These are phyloP conservation scores for Achroia grisella DNA, from an alignment of 1,140 invertebrate genomes.

Conservation along the genomic window DNA sequence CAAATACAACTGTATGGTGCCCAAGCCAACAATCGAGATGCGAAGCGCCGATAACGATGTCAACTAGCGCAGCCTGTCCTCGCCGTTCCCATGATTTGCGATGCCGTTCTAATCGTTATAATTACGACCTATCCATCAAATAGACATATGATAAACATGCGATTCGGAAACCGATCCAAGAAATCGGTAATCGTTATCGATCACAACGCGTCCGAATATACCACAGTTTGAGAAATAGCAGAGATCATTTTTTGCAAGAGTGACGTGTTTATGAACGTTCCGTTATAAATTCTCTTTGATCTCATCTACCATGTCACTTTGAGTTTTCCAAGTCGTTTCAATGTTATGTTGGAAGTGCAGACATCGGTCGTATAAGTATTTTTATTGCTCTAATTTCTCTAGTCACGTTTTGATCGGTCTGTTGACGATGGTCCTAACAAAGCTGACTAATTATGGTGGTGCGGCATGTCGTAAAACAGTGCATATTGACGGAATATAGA, in stretches of 20 bases:
- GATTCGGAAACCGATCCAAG: conserved; percentile 32
- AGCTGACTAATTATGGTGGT: conserved; percentile 71
- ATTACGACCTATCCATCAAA: conserved; percentile 65
- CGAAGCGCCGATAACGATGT: conserved; percentile 48
- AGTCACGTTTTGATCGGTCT: conserved; percentile 21
- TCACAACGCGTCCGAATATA: conserved; percentile 15
- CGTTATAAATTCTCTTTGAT: conserved; percentile 59
- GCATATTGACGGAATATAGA: conserved; percentile 73
- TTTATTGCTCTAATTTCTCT: conserved; percentile 42
- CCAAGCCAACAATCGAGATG: conserved; percentile 58
- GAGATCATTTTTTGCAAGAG: conserved; percentile 56
- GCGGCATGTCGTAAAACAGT: conserved; percentile 70
- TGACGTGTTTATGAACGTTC: conserved; percentile 58
- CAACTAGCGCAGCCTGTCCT: conserved; percentile 52
- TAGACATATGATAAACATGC: conserved; percentile 51
- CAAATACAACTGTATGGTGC: conserved; percentile 31
- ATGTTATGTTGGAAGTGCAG: conserved; percentile 17
- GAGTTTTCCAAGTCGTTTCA: conserved; percentile 17
- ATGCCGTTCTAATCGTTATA: conserved; percentile 62
- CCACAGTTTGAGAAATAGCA: conserved; percentile 52
- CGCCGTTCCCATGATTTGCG: conserved; percentile 62
- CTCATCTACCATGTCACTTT: conserved; percentile 44
- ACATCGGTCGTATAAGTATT: conserved; percentile 27
- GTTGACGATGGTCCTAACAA: conserved; percentile 64
- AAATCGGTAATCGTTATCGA: conserved; percentile 37